phyloP scores from a whole-genome alignment of 2,888 invertebrate species.

The Amphimallon solstitiale region DNA sequence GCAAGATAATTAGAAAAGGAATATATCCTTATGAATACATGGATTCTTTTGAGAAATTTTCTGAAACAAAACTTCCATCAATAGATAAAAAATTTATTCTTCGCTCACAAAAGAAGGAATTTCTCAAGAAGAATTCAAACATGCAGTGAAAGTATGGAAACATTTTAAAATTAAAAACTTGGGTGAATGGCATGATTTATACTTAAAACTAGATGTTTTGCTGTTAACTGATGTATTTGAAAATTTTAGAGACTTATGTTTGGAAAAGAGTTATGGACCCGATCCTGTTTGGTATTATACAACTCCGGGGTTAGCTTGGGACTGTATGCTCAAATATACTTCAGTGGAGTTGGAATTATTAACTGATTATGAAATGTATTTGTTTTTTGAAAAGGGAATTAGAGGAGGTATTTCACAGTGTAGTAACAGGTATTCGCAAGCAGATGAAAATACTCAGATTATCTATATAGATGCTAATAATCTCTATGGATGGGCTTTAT shows the following conservation, averaged over 20 bases:
- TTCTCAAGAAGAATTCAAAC: slow-evolving; percentile 50
- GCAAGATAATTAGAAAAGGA: no score
- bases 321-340: no score
- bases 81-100: slow-evolving; percentile 48
- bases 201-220: slow-evolving; percentile 51
- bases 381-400: slow-evolving; percentile 34
- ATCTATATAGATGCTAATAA: slow-evolving; percentile 41
- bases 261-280: slow-evolving; percentile 36
- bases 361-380: no score
- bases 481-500: slow-evolving; percentile 41
- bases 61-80: slow-evolving; percentile 47
- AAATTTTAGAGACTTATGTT: slow-evolving; percentile 52
- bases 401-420: slow-evolving; percentile 35
- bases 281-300: no score
- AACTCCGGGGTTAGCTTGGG: no score
- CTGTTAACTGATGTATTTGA: slow-evolving; percentile 51
- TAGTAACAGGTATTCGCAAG: slow-evolving; percentile 37
- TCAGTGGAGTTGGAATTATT: no score
- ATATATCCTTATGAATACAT: slow-evolving; percentile 56
- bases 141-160: slow-evolving; percentile 55
- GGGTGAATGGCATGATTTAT: slow-evolving; percentile 45
- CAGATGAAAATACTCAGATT: slow-evolving; percentile 36
- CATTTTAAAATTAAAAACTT: neutral
- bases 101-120: slow-evolving; percentile 44
- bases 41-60: slow-evolving; percentile 45